Percentiles rank a stretch among this genome's conserved stretches.
Evolutionary conservation across 1,140 invertebrate genomes (phyloP).

Genomic region (Atopsyche davidsoni): DNA sequence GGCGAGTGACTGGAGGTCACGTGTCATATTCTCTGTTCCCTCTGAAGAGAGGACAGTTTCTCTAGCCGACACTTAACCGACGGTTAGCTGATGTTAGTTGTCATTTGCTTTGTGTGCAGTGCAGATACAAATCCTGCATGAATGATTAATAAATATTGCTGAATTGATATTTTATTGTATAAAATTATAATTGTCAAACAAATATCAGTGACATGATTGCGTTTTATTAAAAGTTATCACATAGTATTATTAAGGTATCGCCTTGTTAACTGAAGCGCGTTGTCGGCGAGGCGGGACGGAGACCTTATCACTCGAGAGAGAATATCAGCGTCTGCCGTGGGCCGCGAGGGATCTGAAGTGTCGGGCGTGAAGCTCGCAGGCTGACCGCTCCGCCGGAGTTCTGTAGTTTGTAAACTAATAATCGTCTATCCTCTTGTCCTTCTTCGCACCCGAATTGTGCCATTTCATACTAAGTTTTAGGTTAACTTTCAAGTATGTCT

Average conservation of each 20-base stretch:
- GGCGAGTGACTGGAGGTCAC: too few relatives aligned
- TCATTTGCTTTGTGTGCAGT: conserved; percentile 29
- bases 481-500: conserved; percentile 28
- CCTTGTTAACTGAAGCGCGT: too few relatives aligned
- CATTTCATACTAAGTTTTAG: conserved; percentile 31
- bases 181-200: conserved; percentile 21
- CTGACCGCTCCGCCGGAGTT: conserved; percentile 22
- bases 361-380: conserved; percentile 21
- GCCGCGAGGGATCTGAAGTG: conserved; percentile 7
- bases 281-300: too few relatives aligned
- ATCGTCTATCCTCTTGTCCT: conserved; percentile 24
- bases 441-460: conserved; percentile 29
- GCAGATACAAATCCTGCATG: conserved; percentile 24
- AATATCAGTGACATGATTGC: conserved; percentile 22
- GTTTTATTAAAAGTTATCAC: conserved; percentile 22
- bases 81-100: conserved; percentile 30
- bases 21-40: too few relatives aligned
- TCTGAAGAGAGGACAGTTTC: conserved; percentile 13
- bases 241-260: conserved; percentile 23
- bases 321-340: background rate
- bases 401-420: conserved; percentile 25
- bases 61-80: conserved; percentile 12
- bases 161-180: conserved; percentile 30
- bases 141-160: conserved; percentile 28
- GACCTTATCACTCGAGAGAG: background rate